phyloP scores from a whole-genome alignment of 2,113 vertebrate genomes.

The Engraulis encrasicolus region DNA sequence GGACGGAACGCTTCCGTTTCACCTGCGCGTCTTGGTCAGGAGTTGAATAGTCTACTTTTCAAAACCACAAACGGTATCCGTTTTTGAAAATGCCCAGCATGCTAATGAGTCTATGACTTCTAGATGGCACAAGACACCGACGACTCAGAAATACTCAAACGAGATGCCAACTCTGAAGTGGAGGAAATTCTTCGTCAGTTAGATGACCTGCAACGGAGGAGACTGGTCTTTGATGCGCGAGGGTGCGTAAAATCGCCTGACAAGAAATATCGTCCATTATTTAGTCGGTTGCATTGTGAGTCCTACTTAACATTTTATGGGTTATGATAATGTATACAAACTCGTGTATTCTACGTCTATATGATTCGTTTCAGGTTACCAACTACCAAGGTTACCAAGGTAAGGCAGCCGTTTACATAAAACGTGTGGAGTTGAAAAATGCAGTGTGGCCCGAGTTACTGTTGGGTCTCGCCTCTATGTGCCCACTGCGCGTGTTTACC shows the following conservation, averaged over 20 bases:
- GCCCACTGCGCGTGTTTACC: slow-evolving; percentile 8
- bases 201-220: slow-evolving; percentile 76
- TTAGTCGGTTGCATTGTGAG: not conserved
- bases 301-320: not conserved
- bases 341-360: no score
- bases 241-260: slow-evolving; percentile 66
- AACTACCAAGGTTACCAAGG: slow-evolving; percentile 51
- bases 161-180: slow-evolving; percentile 52
- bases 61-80: no score
- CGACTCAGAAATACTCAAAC: not conserved
- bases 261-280: not conserved
- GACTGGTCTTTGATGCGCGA: slow-evolving; percentile 70
- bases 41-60: no score
- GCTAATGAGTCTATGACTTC: not conserved
- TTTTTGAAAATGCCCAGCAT: not conserved
- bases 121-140: slow-evolving; percentile 56
- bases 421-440: no score
- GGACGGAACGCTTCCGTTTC: not conserved
- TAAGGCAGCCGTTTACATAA: slow-evolving; percentile 38
- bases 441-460: no score
- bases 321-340: no score
- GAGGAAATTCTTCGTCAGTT: slow-evolving; percentile 72
- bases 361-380: slow-evolving; percentile 73
- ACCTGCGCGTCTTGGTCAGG: not conserved
- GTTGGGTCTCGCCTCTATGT: not conserved